Evolutionary conservation across 2,113 vertebrate species (phyloP).

Genomic region (Plecturocebus donacophilus): DNA sequence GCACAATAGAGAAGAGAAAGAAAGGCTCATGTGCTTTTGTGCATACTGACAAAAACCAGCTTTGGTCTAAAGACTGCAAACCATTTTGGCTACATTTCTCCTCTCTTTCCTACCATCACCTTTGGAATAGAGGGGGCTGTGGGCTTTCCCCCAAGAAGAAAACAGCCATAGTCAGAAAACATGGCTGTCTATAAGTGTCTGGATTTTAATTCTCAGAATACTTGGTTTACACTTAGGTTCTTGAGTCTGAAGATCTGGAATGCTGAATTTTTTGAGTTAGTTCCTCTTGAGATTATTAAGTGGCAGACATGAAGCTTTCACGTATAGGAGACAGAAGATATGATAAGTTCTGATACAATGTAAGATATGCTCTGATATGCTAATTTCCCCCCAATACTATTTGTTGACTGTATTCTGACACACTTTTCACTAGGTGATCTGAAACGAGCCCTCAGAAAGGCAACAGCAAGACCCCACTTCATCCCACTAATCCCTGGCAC

Average conservation of each 20-base stretch:
- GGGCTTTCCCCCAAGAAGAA: constrained; percentile 38
- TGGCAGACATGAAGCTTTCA: background rate
- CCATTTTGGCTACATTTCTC: background rate
- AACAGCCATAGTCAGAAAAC: background rate
- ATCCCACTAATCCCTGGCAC: background rate
- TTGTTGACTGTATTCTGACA: background rate
- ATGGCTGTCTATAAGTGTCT: background rate
- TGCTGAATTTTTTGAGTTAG: background rate
- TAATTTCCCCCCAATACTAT: background rate
- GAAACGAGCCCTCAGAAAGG: background rate
- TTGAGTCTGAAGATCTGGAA: background rate
- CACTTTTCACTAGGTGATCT: background rate
- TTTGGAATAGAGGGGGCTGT: background rate
- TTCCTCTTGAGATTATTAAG: background rate
- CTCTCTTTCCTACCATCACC: background rate
- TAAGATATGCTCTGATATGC: no score
- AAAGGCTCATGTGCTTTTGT: background rate
- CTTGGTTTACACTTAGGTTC: background rate
- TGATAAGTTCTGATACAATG: no score
- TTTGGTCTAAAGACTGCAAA: background rate
- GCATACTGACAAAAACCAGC: constrained; percentile 29
- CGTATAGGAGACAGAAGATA: background rate
- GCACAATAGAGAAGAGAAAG: background rate
- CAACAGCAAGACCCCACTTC: rapidly evolving
- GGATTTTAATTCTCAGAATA: background rate